Percentiles rank a stretch among this genome's conserved stretches.
Conservation (phyloP, 2,797 vertebrate species). For the Sebastes baramenuke region DNA sequence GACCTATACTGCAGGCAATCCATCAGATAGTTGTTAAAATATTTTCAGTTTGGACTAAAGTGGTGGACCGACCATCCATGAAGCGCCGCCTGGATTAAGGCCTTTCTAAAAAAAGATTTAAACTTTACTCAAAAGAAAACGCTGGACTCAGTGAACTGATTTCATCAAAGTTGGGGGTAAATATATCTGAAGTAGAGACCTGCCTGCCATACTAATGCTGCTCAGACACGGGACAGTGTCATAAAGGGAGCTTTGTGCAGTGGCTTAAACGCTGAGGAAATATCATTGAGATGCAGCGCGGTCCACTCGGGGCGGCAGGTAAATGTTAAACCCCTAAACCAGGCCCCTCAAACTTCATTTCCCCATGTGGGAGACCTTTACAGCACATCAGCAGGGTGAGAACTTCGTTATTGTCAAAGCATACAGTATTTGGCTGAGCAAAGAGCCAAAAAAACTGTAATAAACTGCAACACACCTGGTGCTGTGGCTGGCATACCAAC, state of each 20-base stretch:
- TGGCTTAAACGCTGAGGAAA: not conserved
- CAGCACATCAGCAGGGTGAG: not conserved
- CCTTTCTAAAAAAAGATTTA: not conserved
- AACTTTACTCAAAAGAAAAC: not conserved
- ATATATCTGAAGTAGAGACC: not conserved
- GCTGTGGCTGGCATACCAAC: not conserved
- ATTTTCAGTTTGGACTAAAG: not conserved
- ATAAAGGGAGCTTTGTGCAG: slow-evolving; percentile 2
- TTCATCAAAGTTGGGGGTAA: not conserved
- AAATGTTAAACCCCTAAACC: slow-evolving; percentile 48
- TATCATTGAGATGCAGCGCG: slow-evolving; percentile 22
- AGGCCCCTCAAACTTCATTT: slow-evolving; percentile 9
- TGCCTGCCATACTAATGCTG: not conserved
- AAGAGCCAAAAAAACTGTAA: not conserved
- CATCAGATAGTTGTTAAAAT: not conserved
- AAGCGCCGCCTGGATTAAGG: no score
- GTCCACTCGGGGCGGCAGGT: not conserved
- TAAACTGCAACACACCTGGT: not conserved
- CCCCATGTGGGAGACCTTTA: slow-evolving; percentile 25
- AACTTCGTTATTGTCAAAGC: not conserved
- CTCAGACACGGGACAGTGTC: not conserved
- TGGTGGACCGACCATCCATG: not conserved
- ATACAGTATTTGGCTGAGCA: not conserved
- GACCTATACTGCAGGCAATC: no score
- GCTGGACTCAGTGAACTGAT: not conserved